A percentile compares a stretch with the other conserved stretches of the same genome.
Evolutionary conservation across 2,888 invertebrate species (phyloP).

Genomic region (Cephus pygmeus): DNA sequence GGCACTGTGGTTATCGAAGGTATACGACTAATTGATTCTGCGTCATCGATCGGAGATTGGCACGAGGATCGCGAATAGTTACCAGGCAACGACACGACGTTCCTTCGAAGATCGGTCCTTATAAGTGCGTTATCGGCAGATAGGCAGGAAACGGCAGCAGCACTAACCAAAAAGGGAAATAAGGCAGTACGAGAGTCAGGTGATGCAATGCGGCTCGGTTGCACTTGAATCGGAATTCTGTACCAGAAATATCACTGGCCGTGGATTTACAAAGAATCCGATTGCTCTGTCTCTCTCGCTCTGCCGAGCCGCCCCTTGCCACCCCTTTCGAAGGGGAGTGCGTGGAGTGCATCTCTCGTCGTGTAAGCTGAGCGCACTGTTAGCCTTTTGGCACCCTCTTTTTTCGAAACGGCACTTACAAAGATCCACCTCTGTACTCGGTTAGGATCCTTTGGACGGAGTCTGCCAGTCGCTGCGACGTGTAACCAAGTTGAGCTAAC

Average conservation of each 20-base stretch:
- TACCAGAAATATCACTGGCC: conserved; percentile 1
- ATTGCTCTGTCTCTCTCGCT: not conserved
- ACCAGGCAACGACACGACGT: not conserved
- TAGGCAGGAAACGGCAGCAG: conserved; percentile 48
- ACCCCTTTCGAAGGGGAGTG: conserved; percentile 19
- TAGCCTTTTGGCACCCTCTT: conserved; percentile 14
- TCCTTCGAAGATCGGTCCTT: conserved; percentile 36
- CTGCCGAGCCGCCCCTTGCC: not conserved
- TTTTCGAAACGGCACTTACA: not conserved
- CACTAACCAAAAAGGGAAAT: conserved; percentile 32
- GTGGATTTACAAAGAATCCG: conserved; percentile 3
- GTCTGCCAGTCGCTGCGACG: not conserved
- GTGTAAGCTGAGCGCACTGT: conserved; percentile 26
- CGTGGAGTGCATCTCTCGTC: conserved; percentile 48
- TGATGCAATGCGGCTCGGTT: conserved; percentile 41
- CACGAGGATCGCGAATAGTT: not conserved
- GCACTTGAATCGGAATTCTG: conserved; percentile 35
- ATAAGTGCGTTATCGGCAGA: conserved; percentile 54
- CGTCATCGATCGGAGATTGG: not conserved
- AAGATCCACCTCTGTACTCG: not conserved
- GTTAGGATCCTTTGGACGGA: not conserved
- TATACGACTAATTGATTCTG: not conserved
- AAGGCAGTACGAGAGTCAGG: conserved; percentile 36
- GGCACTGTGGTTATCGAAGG: not conserved
- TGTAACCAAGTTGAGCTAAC: conserved; percentile 5